phyloP scores from a whole-genome alignment of 2,113 vertebrate species.

The Protobothrops flavoviridis region DNA sequence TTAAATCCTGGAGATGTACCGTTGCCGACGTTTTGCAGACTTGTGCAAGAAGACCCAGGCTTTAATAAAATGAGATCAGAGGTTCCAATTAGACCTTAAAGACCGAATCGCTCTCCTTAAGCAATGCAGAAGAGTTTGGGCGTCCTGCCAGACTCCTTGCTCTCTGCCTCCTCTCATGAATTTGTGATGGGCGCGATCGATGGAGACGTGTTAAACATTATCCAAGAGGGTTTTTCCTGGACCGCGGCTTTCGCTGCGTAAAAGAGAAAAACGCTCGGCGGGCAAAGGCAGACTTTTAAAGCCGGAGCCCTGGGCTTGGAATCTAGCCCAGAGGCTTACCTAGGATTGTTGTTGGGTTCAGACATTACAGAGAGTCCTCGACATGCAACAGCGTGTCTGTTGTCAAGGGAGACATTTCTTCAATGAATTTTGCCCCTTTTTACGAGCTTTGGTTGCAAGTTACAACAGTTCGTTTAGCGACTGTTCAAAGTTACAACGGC shows the following conservation, averaged over 20 bases:
- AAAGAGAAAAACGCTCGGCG: conserved; percentile 7
- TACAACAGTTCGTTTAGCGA: too few relatives aligned
- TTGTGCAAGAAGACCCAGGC: conserved; percentile 68
- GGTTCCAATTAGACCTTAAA: conserved; percentile 76
- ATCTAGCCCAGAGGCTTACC: neutral
- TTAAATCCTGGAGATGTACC: conserved; percentile 58
- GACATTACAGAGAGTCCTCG: neutral
- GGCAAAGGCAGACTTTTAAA: neutral
- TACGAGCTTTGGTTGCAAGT: too few relatives aligned
- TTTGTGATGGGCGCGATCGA: conserved; percentile 9
- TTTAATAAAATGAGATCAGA: conserved; percentile 70
- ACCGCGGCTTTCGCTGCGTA: conserved; percentile 29
- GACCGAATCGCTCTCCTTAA: conserved; percentile 51
- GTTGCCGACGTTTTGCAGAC: conserved; percentile 69
- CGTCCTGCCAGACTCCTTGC: conserved; percentile 40
- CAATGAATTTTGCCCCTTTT: neutral
- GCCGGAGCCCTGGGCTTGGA: neutral
- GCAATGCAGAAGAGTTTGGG: conserved; percentile 44
- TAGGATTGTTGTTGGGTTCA: neutral
- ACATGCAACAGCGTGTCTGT: neutral
- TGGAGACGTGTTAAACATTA: conserved; percentile 39
- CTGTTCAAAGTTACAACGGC: too few relatives aligned
- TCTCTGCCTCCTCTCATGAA: conserved; percentile 41
- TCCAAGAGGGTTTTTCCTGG: conserved; percentile 21
- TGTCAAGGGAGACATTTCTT: neutral